Evolutionary conservation across 2,113 vertebrate species (phyloP).

Genomic region (Meles meles): DNA sequence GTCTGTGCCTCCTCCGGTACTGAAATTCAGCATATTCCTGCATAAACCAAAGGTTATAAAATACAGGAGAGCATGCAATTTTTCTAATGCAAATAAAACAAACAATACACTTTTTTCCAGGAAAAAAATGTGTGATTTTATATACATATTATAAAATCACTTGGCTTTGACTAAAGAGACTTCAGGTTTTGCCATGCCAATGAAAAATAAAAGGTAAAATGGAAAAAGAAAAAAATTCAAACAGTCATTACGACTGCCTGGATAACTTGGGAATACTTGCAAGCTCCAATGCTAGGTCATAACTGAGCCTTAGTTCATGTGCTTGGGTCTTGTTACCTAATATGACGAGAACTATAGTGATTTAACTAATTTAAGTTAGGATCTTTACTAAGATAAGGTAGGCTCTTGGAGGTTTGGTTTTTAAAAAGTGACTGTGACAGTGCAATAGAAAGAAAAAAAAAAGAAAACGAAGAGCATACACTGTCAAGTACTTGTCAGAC

Average conservation of each 20-base stretch:
- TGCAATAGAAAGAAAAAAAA: background rate
- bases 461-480: background rate
- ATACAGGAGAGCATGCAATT: slow-evolving; percentile 84
- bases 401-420: background rate
- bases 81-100: slow-evolving; percentile 71
- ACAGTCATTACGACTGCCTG: slow-evolving; percentile 43
- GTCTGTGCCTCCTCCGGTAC: slow-evolving; percentile 94
- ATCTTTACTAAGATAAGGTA: background rate
- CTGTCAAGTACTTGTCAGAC: background rate
- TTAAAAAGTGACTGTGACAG: slow-evolving; percentile 1
- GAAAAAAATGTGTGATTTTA: slow-evolving; percentile 82
- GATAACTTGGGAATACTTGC: slow-evolving; percentile 72
- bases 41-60: slow-evolving; percentile 86
- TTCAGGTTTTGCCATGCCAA: slow-evolving; percentile 75
- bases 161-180: slow-evolving; percentile 71
- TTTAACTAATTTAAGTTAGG: background rate
- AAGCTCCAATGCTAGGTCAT: slow-evolving; percentile 65
- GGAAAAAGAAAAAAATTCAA: slow-evolving; percentile 23
- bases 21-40: slow-evolving; percentile 99
- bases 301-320: background rate
- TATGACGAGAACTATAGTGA: background rate
- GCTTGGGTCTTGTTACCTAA: background rate
- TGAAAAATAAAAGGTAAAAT: slow-evolving; percentile 58
- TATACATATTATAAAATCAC: slow-evolving; percentile 81
- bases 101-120: slow-evolving; percentile 68